Evolutionary conservation across 2,888 invertebrate genomes (phyloP).

Genomic region (Caenorhabditis drosophilae): DNA sequence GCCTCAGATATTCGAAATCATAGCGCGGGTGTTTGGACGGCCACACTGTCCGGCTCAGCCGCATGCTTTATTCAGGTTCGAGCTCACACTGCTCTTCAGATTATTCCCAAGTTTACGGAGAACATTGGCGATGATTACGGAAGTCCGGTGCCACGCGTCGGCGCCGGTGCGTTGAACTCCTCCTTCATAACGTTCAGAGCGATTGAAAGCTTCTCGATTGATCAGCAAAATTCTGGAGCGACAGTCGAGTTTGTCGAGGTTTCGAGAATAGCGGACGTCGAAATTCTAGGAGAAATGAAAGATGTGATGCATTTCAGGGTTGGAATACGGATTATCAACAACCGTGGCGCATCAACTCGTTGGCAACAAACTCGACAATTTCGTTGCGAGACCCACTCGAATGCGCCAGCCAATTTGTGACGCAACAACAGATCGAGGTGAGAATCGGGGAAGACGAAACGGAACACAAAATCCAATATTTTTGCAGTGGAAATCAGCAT

Average conservation of each 20-base stretch:
- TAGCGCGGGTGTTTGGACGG: conserved; percentile 21
- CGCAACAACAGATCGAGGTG: no score
- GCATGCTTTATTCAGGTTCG: conserved; percentile 33
- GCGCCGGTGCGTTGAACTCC: conserved; percentile 3
- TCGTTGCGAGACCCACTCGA: conserved; percentile 30
- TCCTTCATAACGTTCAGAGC: conserved; percentile 43
- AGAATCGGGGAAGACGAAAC: no score
- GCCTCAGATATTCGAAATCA: conserved; percentile 1
- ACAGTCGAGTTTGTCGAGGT: conserved; percentile 8
- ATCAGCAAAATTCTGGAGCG: conserved; percentile 15
- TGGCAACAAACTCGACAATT: conserved; percentile 9
- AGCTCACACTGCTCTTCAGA: conserved; percentile 35
- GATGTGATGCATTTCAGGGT: no score
- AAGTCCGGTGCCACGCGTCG: conserved; percentile 29
- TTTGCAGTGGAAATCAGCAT: conserved; percentile 17
- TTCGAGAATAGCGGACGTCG: no score
- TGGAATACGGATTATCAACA: conserved; percentile 17
- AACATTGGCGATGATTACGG: conserved; percentile 34
- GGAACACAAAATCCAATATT: no score
- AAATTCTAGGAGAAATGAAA: no score
- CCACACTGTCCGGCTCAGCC: conserved; percentile 4
- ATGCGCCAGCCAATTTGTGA: conserved; percentile 43
- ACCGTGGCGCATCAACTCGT: conserved; percentile 3
- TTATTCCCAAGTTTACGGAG: conserved; percentile 40
- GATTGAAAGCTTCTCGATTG: conserved; percentile 30